These are phyloP conservation scores for Periophthalmus magnuspinnatus DNA, from an alignment of 2,797 vertebrate genomes.

Conservation along the genomic window DNA sequence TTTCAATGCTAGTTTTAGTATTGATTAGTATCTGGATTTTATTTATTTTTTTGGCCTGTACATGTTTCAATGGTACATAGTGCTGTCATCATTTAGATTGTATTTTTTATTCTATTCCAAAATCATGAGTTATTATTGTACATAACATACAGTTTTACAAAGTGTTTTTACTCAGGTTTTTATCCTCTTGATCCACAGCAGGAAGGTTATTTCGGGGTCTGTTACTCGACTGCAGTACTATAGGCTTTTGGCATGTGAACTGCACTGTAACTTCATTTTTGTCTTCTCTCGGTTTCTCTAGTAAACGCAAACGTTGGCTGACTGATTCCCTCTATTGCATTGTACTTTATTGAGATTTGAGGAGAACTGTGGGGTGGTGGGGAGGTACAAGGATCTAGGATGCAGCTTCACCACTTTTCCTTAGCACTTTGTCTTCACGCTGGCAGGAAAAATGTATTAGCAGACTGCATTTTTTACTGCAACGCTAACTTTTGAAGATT, in stretches of 20 bases:
- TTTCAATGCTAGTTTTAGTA: too few relatives aligned
- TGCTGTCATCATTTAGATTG: too few relatives aligned
- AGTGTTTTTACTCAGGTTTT: conserved; percentile 30
- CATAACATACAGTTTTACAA: too few relatives aligned
- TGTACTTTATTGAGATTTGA: conserved; percentile 36
- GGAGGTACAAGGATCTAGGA: conserved; percentile 37
- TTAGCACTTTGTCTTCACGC: conserved; percentile 58
- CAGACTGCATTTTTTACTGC: conserved; percentile 55
- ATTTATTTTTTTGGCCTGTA: too few relatives aligned
- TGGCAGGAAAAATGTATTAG: conserved; percentile 61
- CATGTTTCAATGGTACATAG: too few relatives aligned
- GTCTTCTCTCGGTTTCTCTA: conserved; percentile 32
- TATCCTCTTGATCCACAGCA: conserved; percentile 45
- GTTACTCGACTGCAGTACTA: conserved; percentile 54
- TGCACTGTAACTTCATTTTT: conserved; percentile 52
- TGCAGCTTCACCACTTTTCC: conserved; percentile 52
- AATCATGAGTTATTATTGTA: not conserved
- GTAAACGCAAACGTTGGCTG: conserved; percentile 62
- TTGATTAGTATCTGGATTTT: too few relatives aligned
- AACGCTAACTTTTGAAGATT: conserved; percentile 57
- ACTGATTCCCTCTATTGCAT: conserved; percentile 23
- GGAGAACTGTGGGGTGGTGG: conserved; percentile 29
- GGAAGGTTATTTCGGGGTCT: conserved; percentile 54
- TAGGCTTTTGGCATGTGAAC: conserved; percentile 52
- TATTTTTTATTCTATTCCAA: not conserved